Evolutionary conservation across 2,113 vertebrate genomes (phyloP), one percentile per base, ranked within the genome.

Genomic region (Scopus umbretta): DNA sequence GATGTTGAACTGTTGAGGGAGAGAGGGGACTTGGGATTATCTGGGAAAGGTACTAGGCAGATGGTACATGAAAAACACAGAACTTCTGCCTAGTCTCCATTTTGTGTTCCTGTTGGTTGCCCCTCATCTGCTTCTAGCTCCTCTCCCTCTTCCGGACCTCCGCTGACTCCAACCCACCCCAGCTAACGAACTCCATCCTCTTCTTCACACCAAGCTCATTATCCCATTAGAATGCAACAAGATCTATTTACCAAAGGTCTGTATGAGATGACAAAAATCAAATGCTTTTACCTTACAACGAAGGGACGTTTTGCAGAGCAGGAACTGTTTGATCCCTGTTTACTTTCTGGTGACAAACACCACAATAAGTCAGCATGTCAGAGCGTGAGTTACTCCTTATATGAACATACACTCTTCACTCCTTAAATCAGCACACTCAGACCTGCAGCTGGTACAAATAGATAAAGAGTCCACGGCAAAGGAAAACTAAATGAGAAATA

Each of bases 201-300:
- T 61, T 22, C 19, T 63, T 47, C 50, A n/a, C 11, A 18, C 14
- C 13, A 36, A 36, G 38, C 32, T 68, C 18, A 10, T 52, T 52
- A 16, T 11, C 32, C 32, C 34, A 26, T 14, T 5, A 25, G 43
- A 78, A 47, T 4, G 13, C 27, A 73, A 32, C 6, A 29, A 50
- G 23, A n/a, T 65, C 55, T n/a, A 13, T 55, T 82, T 65, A 25
- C 21, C 49, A 65, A 88, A 63, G 40, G 7, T 22, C 30, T 40
- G 7, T 8, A 4, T 12, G n/a, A 89, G 76, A 55, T 53, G 86
- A 53, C 23, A 61, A 32, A 65, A 55, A 79, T 22, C 25, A 68
- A 80, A 38, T 3, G 1, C 30, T n/a, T 89, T 32, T 13, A 36
- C 27, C 16, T 49, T 29, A 19, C 43, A 74, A 21, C 0, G 0